A percentile compares a stretch with the other conserved stretches of the same genome.
Evolutionary conservation across 1,140 invertebrate genomes (phyloP).

Genomic region (Dicyema japonicum): DNA sequence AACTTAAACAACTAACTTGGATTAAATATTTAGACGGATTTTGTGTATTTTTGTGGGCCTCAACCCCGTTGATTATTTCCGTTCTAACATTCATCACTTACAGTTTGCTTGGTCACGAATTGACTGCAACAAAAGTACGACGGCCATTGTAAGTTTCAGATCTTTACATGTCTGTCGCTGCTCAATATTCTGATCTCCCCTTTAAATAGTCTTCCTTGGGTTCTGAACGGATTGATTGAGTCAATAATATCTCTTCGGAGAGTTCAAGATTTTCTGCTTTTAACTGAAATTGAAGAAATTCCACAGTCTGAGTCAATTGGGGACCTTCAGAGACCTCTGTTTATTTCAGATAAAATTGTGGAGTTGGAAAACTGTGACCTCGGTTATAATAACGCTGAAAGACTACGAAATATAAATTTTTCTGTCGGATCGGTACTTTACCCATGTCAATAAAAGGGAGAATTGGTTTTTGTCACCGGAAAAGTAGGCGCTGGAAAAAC

Average conservation of each 20-base stretch:
- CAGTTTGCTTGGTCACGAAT: slow-evolving; percentile 37
- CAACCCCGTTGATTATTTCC: slow-evolving; percentile 71
- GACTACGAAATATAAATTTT: too few species aligned
- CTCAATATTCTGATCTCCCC: slow-evolving; percentile 79
- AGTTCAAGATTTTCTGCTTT: slow-evolving; percentile 17
- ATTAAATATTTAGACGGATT: slow-evolving; percentile 87
- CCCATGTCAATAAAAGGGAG: too few species aligned
- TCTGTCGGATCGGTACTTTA: too few species aligned
- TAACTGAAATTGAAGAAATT: slow-evolving; percentile 9
- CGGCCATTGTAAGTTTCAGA: not conserved
- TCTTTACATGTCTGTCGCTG: slow-evolving; percentile 45
- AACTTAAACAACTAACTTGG: slow-evolving; percentile 19
- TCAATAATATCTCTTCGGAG: slow-evolving; percentile 29
- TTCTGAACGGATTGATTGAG: slow-evolving; percentile 70
- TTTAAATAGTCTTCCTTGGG: slow-evolving; percentile 87
- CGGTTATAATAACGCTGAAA: too few species aligned
- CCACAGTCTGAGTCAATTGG: too few species aligned
- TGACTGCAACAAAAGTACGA: slow-evolving; percentile 46
- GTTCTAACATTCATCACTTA: slow-evolving; percentile 61
- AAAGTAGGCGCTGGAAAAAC: slow-evolving; percentile 20
- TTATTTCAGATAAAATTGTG: too few species aligned
- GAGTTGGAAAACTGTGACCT: too few species aligned
- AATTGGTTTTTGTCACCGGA: slow-evolving; percentile 16
- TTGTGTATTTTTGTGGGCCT: slow-evolving; percentile 93
- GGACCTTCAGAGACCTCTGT: too few species aligned